Evolutionary conservation across 1,140 invertebrate genomes (phyloP), one percentile per base, ranked within the genome.

Genomic region (Drosophila ironensis): DNA sequence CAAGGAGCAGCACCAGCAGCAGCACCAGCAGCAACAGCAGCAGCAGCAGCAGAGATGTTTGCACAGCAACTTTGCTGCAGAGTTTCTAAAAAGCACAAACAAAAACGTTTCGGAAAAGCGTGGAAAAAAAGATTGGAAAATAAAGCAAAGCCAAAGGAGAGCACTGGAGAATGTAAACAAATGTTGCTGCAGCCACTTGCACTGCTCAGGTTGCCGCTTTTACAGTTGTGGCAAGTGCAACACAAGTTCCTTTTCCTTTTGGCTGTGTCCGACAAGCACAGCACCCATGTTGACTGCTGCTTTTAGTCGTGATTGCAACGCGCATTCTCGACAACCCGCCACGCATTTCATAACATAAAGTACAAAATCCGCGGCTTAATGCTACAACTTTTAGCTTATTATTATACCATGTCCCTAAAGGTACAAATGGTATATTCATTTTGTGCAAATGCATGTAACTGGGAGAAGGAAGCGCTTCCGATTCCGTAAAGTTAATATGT

Each of bases 161-260:
- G 33, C 48, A 75, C 28, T 42, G 33, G 51, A n/a, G 50, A 70
- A 68, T 66, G 76, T 75, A 71, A 81, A 70, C 63, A 78, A 30
- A 28, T 44, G 38, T 22, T 24, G 4, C 25, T 42, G 41, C 20
- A 12, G 20, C 17, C 4, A 42, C 22, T 41, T 41, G 19, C 9
- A 11, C 20, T 25, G 20, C 20, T 14, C 41, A 42, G 22, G 41
- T 25, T 16, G 38, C 38, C n/a, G 38, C 38, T 20, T 9, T 3
- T n/a, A 9, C 37, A 9, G 7, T 1, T 35, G 30, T 35, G 11
- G 12, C 30, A 11, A 35, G 12, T n/a, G 33, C 14, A 14, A 37
- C 33, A 37, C 5, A 2, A 22, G 20, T 22, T 22, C 1, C 14
- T 14, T 17, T 37, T 37, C 4, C n/a, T 22, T 22, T 24, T 22